Evolutionary conservation across 2,113 vertebrate species (phyloP).

Genomic region (Emydocephalus ijimae): DNA sequence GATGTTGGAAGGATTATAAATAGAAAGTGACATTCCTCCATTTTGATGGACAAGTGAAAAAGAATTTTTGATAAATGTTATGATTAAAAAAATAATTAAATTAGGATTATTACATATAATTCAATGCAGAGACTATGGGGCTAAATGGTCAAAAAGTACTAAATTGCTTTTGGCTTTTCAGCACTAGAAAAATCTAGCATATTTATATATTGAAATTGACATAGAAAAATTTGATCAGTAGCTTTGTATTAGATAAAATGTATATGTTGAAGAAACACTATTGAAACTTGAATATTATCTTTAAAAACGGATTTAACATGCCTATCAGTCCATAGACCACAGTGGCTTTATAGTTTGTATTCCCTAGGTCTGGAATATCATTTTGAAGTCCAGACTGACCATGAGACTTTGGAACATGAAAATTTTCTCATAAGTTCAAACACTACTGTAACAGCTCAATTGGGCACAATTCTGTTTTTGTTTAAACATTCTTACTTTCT

Average conservation of each 20-base stretch:
- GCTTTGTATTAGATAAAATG: not conserved
- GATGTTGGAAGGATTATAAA: not conserved
- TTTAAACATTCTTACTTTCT: not conserved
- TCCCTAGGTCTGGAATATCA: not conserved
- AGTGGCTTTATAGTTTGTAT: not conserved
- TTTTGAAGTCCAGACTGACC: not conserved
- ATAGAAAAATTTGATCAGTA: not conserved
- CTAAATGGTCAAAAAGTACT: not conserved
- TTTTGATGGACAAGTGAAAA: not conserved
- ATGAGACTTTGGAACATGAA: not conserved
- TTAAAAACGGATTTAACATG: not conserved
- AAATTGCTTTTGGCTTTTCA: not conserved
- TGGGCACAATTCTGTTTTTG: not conserved
- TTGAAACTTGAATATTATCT: not conserved
- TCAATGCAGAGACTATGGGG: not conserved
- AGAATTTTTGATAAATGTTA: not conserved
- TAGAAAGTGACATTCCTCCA: not conserved
- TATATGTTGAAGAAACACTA: not conserved
- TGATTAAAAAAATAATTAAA: not conserved
- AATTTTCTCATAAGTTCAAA: not conserved
- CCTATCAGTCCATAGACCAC: not conserved
- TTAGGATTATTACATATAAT: not conserved
- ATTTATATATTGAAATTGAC: not conserved
- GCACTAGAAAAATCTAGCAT: not conserved
- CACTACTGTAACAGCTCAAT: not conserved